phyloP scores from a whole-genome alignment of 1,140 invertebrate species.

The Ephestia elutella region DNA sequence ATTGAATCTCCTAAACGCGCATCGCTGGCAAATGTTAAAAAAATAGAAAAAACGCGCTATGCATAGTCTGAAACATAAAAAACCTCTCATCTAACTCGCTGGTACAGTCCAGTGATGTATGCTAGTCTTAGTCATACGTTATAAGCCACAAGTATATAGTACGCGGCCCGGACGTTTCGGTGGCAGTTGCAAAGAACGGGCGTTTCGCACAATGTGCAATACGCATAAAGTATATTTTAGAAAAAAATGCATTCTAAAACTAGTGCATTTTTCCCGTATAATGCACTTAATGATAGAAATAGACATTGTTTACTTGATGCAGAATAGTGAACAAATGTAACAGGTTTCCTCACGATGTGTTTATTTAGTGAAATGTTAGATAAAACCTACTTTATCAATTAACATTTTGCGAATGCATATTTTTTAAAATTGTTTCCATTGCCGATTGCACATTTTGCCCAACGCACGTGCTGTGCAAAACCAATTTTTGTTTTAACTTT shows the following conservation, averaged over 20 bases:
- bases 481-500: background rate
- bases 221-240: background rate
- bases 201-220: background rate
- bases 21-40: background rate
- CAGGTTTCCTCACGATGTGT: too few species aligned
- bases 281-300: too few species aligned
- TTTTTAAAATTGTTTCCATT: background rate
- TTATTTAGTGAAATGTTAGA: too few species aligned
- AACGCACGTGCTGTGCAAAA: background rate
- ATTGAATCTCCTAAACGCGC: background rate
- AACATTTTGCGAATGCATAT: background rate
- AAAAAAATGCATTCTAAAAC: too few species aligned
- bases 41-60: background rate
- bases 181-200: background rate
- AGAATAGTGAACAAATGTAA: too few species aligned
- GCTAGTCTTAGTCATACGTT: conserved; percentile 7
- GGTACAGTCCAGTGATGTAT: conserved; percentile 5
- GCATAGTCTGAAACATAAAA: background rate
- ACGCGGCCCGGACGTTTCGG: background rate
- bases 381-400: background rate
- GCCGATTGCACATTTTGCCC: background rate
- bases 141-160: background rate
- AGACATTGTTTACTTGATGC: too few species aligned
- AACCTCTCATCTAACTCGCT: background rate
- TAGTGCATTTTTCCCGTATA: too few species aligned